Evolutionary conservation across 2,797 vertebrate species (phyloP).

Genomic region (Ceryle rudis): DNA sequence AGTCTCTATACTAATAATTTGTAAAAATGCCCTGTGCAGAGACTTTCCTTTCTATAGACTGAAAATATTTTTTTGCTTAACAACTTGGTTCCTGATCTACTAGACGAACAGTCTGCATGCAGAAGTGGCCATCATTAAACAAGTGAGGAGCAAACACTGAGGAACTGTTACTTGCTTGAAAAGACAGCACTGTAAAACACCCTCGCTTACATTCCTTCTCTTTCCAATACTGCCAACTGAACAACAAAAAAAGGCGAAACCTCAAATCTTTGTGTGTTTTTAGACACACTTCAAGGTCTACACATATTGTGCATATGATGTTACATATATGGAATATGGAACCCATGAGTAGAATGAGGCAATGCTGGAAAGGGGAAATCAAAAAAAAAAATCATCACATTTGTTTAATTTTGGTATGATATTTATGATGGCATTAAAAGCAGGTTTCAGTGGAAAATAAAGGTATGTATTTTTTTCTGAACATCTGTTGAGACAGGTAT

Average conservation of each 20-base stretch:
- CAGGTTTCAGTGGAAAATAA: conserved; percentile 68
- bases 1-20: neutral
- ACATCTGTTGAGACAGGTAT: conserved; percentile 71
- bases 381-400: neutral
- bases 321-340: neutral
- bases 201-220: neutral
- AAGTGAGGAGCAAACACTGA: neutral
- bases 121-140: neutral
- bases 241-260: neutral
- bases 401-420: conserved; percentile 57
- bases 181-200: neutral
- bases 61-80: neutral
- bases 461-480: conserved; percentile 56
- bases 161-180: neutral
- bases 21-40: neutral
- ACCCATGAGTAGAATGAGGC: neutral
- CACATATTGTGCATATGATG: neutral
- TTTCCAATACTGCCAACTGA: neutral
- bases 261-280: neutral
- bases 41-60: neutral
- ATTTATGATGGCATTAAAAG: conserved; percentile 57
- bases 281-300: neutral
- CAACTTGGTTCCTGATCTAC: neutral
- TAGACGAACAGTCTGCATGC: neutral
- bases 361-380: neutral